Base-by-base conservation (phyloP, 2,797 vertebrate species). In the Poeciliopsis turneri region DNA sequence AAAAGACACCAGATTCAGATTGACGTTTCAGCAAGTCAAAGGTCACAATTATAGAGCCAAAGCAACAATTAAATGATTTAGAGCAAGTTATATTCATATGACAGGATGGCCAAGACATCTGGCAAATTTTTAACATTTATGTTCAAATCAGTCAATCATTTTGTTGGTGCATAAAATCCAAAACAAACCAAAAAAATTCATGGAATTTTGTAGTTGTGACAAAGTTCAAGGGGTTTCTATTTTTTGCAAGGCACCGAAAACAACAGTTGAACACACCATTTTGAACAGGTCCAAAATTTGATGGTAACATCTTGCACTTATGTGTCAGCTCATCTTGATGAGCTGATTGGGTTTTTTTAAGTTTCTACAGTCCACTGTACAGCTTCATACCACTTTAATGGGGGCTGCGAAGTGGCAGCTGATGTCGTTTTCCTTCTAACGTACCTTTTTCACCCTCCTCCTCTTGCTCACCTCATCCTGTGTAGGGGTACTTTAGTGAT, bases 401-500 rank as follows among this genome's bases (percentile, higher is more conserved):
- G 85, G 86, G 69, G 49, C 90, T 90, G 82, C 87, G 45, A 92
- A 86, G 89, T 88, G 89, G 88, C 91, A 88, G 88, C 90, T 91
- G 89, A 92, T 93, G 91, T 92, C 90, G 90, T 93, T 94, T 90
- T 89, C 93, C 94, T 92, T 96, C 95, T 96, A 96, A 96, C 95
- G 92, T 95, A 96, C 97, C 97, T 96, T 90, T 95, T 93, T 95
- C 93, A 95, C 94, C 94, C 89, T 85, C 84, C 81, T 97, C 89
- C 90, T 88, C 92, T 84, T 96, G 95, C 96, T 96, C 96, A 96
- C 94, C 94, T 94, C 96, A 96, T 97, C 97, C 97, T 96, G 95
- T 98, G 95, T 98, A 99, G 98, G 98, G 98, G 96, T 99, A 99
- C 97, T 99, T 99, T 99, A 99, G 98, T 98, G 98, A 99, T 97